Conservation (phyloP, 2,113 vertebrate species). For the Aldabrachelys gigantea region DNA sequence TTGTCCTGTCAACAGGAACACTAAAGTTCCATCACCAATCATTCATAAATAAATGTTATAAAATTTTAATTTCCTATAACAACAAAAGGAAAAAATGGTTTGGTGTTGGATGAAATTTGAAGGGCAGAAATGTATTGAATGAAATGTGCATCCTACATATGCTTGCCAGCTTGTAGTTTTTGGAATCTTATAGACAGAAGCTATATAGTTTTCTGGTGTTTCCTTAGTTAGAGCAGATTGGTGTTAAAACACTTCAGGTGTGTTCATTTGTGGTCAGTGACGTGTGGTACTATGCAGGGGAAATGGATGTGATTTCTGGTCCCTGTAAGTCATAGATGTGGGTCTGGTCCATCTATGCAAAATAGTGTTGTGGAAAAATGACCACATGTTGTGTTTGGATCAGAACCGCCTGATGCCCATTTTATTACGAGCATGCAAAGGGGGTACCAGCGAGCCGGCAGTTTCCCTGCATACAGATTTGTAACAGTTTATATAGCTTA, state of each 20-base stretch:
- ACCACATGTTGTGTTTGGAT: too few relatives aligned
- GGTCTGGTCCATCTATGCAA: not conserved
- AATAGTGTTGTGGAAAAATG: not conserved
- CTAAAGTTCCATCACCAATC: constrained; percentile 7
- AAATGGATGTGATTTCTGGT: not conserved
- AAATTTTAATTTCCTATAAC: not conserved
- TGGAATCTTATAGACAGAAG: not conserved
- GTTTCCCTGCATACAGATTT: too few relatives aligned
- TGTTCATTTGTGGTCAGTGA: not conserved
- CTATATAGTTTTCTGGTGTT: not conserved
- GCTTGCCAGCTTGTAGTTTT: not conserved
- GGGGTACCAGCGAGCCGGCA: too few relatives aligned
- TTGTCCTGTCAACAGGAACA: constrained; percentile 24
- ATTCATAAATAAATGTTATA: not conserved
- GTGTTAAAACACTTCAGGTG: not conserved
- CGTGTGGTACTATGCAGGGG: not conserved
- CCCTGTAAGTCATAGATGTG: not conserved
- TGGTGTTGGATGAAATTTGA: not conserved
- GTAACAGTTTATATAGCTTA: too few relatives aligned
- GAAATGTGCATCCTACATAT: not conserved
- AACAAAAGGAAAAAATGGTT: not conserved
- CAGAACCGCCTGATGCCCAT: too few relatives aligned
- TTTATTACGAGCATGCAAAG: too few relatives aligned
- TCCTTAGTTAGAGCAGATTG: not conserved
- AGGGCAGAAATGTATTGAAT: not conserved